Percentiles rank a stretch among this genome's conserved stretches.
Evolutionary conservation across 2,113 vertebrate species (phyloP).

Genomic region (Oriolus oriolus): DNA sequence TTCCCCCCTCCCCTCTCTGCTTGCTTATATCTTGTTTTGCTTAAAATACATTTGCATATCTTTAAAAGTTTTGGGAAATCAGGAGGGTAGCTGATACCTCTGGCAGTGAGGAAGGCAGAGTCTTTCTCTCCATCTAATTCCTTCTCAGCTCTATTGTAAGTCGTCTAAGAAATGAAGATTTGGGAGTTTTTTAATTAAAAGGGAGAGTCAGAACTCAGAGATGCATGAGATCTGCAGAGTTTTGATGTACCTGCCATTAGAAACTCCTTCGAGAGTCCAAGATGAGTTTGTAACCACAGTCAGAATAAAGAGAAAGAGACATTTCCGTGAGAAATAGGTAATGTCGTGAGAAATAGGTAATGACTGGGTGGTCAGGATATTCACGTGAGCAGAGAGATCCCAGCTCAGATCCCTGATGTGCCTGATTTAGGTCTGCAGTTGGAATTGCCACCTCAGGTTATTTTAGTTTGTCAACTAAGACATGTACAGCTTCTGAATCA

Average conservation of each 20-base stretch:
- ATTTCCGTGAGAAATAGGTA: neutral
- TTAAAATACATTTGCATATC: neutral
- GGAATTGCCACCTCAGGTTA: neutral
- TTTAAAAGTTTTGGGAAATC: neutral
- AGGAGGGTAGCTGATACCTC: neutral
- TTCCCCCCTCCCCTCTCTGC: fast-evolving
- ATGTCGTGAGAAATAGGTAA: neutral
- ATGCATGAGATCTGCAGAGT: neutral
- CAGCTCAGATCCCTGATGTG: neutral
- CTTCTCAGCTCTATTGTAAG: neutral
- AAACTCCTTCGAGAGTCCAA: neutral
- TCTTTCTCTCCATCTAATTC: neutral
- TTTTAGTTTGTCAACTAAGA: neutral
- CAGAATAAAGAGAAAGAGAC: neutral
- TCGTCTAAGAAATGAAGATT: neutral
- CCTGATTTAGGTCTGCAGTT: neutral
- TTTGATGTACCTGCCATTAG: neutral
- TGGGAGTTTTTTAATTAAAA: neutral
- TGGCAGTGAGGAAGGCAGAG: neutral
- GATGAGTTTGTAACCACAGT: neutral
- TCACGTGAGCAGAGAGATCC: neutral
- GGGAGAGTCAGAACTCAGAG: neutral
- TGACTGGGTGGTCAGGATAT: neutral
- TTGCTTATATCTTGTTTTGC: neutral
- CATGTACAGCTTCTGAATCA: neutral